A percentile compares a stretch with the other conserved stretches of the same genome.
Evolutionary conservation across 2,797 vertebrate genomes (phyloP).

Genomic region (Smutsia gigantea): DNA sequence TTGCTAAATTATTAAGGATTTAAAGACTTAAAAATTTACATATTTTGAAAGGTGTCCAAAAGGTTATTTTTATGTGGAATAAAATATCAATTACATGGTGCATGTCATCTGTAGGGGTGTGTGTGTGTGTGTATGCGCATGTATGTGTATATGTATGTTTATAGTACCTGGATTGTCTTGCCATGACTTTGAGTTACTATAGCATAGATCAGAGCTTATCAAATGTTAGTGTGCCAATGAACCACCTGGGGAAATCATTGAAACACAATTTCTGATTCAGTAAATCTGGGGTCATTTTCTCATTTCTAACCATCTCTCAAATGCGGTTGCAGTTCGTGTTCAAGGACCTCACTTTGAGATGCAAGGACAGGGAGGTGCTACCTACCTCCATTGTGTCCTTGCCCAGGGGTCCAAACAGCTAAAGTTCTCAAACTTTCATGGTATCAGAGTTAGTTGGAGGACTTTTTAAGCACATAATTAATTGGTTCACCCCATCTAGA

Average conservation of each 20-base stretch:
- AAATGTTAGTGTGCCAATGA: slow-evolving; percentile 30
- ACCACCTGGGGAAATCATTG: neutral
- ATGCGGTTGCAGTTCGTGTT: neutral
- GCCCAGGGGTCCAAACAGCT: neutral
- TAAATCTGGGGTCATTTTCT: neutral
- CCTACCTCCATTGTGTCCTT: neutral
- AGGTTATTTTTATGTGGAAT: neutral
- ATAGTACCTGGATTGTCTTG: neutral
- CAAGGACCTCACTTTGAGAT: neutral
- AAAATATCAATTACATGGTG: neutral
- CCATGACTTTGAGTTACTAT: neutral
- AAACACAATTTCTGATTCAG: neutral
- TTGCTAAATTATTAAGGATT: neutral
- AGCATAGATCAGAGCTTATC: neutral
- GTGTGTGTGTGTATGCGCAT: neutral
- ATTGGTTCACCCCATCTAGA: neutral
- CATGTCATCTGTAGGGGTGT: neutral
- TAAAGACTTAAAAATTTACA: neutral
- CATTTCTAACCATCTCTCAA: neutral
- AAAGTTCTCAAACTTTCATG: neutral
- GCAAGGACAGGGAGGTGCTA: neutral
- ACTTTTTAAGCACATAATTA: neutral
- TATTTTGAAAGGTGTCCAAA: neutral
- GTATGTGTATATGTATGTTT: neutral
- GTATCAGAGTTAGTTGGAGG: neutral